phyloP scores from a whole-genome alignment of 2,797 vertebrate species.

The Onychomys leucogaster region DNA sequence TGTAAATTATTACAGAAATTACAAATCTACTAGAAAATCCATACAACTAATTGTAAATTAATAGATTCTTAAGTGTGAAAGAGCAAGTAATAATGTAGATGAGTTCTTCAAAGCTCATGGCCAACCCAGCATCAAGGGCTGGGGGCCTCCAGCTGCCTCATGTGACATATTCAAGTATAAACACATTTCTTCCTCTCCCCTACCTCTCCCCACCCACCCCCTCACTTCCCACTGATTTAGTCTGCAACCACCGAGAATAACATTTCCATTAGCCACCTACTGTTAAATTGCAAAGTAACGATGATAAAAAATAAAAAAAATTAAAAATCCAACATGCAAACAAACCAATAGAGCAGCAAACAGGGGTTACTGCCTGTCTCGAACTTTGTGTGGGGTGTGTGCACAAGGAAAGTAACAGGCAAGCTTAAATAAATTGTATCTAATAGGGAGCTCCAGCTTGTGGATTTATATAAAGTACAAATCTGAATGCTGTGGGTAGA shows the following conservation, averaged over 20 bases:
- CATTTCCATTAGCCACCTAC: conserved; percentile 91
- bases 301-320: conserved; percentile 79
- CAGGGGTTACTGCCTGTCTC: conserved; percentile 84
- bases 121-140: conserved; percentile 81
- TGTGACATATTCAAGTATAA: conserved; percentile 90
- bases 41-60: conserved; percentile 89
- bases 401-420: conserved; percentile 73
- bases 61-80: conserved; percentile 87
- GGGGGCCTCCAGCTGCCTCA: conserved; percentile 87
- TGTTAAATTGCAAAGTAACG: conserved; percentile 88
- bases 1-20: conserved; percentile 88
- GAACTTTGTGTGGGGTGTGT: conserved; percentile 71
- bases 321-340: conserved; percentile 85
- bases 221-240: conserved; percentile 85
- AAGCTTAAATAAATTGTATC: conserved; percentile 75
- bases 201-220: conserved; percentile 33
- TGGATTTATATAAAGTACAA: not conserved
- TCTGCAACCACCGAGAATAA: conserved; percentile 85
- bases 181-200: conserved; percentile 89
- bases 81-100: conserved; percentile 85
- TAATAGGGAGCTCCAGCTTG: conserved; percentile 64
- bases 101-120: conserved; percentile 83
- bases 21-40: conserved; percentile 86
- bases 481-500: not conserved
- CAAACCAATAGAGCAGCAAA: conserved; percentile 86